These are phyloP conservation scores for Rhinolophus ferrumequinum DNA, from an alignment of 2,113 vertebrate genomes.

Conservation along the genomic window DNA sequence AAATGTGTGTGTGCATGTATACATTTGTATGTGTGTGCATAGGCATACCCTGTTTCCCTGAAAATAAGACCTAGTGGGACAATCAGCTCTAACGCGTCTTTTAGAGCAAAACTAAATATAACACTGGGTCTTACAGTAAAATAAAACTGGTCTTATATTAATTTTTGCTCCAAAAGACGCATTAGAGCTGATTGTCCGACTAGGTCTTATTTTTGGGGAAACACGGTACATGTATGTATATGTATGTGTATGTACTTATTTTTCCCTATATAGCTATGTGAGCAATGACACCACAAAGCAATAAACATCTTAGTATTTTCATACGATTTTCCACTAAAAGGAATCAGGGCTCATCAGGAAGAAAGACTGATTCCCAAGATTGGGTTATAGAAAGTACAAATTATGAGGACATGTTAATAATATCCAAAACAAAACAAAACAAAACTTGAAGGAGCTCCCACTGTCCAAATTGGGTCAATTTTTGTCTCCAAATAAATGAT, in stretches of 20 bases:
- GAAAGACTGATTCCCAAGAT: background rate
- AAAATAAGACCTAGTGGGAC: no score
- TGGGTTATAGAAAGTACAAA: background rate
- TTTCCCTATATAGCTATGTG: background rate
- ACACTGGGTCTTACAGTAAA: no score
- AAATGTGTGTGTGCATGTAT: background rate
- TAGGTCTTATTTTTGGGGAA: no score
- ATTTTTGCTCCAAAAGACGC: no score
- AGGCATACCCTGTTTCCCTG: no score
- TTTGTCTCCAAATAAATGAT: background rate
- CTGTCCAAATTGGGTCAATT: background rate
- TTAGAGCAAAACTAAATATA: no score
- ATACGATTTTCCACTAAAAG: background rate
- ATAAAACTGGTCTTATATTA: no score
- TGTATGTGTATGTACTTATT: background rate
- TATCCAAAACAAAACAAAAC: background rate
- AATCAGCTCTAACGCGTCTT: no score
- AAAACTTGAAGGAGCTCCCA: background rate
- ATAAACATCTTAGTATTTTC: background rate
- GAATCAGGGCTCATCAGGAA: background rate
- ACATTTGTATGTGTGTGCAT: background rate
- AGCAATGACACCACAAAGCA: constrained; percentile 1
- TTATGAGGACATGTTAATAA: background rate
- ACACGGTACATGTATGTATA: no score
- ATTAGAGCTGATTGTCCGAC: no score